Percentiles rank a stretch among this genome's conserved stretches.
phyloP scores from a whole-genome alignment of 2,797 vertebrate species.

The Lindbergichthys nudifrons region DNA sequence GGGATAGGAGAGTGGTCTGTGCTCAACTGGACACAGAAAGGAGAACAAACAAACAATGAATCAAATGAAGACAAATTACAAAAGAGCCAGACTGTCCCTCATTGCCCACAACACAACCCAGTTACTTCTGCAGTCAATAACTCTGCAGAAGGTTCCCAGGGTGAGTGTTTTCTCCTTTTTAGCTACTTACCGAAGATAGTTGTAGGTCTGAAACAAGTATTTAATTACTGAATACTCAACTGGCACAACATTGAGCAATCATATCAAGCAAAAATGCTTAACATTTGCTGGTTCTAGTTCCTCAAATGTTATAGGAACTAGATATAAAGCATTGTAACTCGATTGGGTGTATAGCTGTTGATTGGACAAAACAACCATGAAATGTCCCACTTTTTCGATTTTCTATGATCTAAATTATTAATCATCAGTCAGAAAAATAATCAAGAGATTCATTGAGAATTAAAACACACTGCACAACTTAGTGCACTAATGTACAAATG shows the following conservation, averaged over 20 bases:
- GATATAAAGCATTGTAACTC: background rate
- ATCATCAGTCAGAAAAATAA: background rate
- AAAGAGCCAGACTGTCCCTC: background rate
- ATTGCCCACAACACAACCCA: background rate
- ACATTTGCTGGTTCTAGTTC: background rate
- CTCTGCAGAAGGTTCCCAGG: conserved; percentile 7
- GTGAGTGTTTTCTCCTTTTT: conserved; percentile 31
- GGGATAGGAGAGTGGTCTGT: conserved; percentile 68
- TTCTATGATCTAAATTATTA: background rate
- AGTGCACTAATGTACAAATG: background rate
- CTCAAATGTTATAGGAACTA: background rate
- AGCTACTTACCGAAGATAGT: background rate
- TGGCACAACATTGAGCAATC: background rate
- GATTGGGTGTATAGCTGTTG: background rate
- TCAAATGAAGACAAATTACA: background rate
- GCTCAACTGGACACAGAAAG: conserved; percentile 54
- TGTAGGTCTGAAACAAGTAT: background rate
- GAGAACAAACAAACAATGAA: background rate
- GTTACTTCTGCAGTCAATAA: background rate
- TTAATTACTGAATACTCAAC: background rate
- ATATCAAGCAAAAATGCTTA: background rate
- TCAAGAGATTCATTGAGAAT: background rate
- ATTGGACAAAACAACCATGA: background rate
- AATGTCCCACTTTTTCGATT: background rate
- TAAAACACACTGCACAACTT: background rate